These are phyloP conservation scores for Stigmatopora nigra DNA, from an alignment of 2,113 vertebrate genomes.

Conservation along the genomic window DNA sequence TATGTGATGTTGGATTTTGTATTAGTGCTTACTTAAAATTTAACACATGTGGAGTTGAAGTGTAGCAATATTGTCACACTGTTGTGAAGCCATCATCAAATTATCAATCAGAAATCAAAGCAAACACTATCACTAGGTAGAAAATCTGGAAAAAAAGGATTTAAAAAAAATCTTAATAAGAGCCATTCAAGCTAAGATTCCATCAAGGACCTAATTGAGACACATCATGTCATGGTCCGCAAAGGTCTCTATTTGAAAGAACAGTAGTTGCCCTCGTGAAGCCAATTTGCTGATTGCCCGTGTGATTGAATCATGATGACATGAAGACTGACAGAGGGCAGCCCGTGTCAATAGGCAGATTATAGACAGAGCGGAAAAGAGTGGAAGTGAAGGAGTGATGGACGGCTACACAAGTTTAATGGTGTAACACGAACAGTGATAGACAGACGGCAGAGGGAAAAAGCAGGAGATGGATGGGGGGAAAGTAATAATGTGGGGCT, in stretches of 20 bases:
- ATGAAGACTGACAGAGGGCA: conserved; percentile 24
- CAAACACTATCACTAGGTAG: not conserved
- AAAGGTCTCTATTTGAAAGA: not conserved
- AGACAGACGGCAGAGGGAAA: conserved; percentile 34
- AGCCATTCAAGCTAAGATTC: not conserved
- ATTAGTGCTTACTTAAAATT: too few relatives aligned
- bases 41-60: not conserved
- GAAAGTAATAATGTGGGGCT: conserved; percentile 40
- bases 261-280: conserved; percentile 4
- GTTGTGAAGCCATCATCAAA: not conserved
- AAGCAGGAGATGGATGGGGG: conserved; percentile 25
- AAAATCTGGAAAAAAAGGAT: not conserved
- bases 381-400: conserved; percentile 31
- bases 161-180: not conserved
- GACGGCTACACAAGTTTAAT: conserved; percentile 30
- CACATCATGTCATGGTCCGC: not conserved
- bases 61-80: not conserved
- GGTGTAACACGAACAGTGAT: conserved; percentile 40
- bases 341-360: conserved; percentile 32
- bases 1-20: too few relatives aligned
- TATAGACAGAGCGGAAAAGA: conserved; percentile 21
- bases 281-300: conserved; percentile 13
- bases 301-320: conserved; percentile 30
- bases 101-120: not conserved
- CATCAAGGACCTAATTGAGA: not conserved